Evolutionary conservation across 2,113 vertebrate genomes (phyloP).

Genomic region (Sorex fumeus): DNA sequence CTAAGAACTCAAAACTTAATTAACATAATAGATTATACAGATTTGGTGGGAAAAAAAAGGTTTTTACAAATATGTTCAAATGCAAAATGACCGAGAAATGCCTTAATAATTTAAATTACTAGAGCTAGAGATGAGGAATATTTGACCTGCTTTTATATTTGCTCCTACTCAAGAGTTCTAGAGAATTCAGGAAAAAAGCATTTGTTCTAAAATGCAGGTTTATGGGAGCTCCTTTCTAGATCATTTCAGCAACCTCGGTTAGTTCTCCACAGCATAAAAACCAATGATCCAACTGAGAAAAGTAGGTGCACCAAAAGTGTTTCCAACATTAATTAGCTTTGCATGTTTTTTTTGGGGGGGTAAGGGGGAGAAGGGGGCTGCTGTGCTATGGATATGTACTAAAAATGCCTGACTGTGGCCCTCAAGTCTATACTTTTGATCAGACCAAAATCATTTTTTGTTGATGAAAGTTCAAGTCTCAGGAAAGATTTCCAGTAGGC

Average conservation of each 20-base stretch:
- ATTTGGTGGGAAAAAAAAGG: not conserved
- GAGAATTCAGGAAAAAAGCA: slow-evolving; percentile 12
- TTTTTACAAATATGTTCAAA: slow-evolving; percentile 32
- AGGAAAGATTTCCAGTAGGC: not conserved
- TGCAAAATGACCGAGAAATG: slow-evolving; percentile 32
- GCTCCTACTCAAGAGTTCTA: slow-evolving; percentile 14
- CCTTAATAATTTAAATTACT: slow-evolving; percentile 45
- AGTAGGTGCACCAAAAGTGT: not conserved
- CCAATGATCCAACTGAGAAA: not conserved
- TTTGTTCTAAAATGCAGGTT: slow-evolving; percentile 20
- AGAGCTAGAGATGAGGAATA: not conserved
- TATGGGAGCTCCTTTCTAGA: slow-evolving; percentile 43
- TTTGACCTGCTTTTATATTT: slow-evolving; percentile 48
- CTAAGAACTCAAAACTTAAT: slow-evolving; percentile 62
- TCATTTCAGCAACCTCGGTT: not conserved
- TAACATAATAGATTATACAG: slow-evolving; percentile 19
- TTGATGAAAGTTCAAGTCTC: not conserved
- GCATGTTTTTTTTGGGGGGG: not conserved
- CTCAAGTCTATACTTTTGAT: not conserved
- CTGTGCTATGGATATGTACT: not conserved
- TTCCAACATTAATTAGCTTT: slow-evolving; percentile 33
- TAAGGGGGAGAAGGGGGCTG: not conserved
- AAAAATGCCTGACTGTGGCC: not conserved
- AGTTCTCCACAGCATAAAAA: slow-evolving; percentile 20
- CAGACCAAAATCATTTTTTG: slow-evolving; percentile 17